Percentiles rank a stretch among this genome's conserved stretches.
Evolutionary conservation across 2,113 vertebrate genomes (phyloP).

Genomic region (Pangasianodon gigas): DNA sequence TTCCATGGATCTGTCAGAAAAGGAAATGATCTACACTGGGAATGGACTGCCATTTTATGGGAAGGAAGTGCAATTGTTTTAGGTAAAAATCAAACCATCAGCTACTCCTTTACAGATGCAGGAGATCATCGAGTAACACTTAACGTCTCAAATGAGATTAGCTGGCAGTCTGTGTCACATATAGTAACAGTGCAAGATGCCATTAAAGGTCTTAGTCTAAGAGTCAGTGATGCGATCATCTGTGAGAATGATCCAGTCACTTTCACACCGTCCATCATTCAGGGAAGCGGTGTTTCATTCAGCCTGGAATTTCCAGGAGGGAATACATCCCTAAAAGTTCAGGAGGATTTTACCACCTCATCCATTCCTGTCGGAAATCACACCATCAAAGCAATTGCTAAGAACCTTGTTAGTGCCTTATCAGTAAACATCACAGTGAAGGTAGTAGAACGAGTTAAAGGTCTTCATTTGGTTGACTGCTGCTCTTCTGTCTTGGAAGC

Average conservation of each 20-base stretch:
- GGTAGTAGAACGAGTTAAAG: slow-evolving; percentile 65
- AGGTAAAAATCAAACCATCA: slow-evolving; percentile 52
- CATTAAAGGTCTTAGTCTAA: slow-evolving; percentile 65
- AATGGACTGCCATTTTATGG: slow-evolving; percentile 61
- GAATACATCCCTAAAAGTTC: slow-evolving; percentile 37
- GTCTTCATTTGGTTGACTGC: slow-evolving; percentile 66
- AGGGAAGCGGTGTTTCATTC: slow-evolving; percentile 70
- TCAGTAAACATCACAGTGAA: slow-evolving; percentile 54
- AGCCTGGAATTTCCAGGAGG: slow-evolving; percentile 60
- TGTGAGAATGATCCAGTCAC: slow-evolving; percentile 62
- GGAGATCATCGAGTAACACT: slow-evolving; percentile 67
- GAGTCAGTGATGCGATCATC: slow-evolving; percentile 52
- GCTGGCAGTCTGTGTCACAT: slow-evolving; percentile 65
- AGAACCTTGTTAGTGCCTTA: slow-evolving; percentile 68
- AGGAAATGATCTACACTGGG: slow-evolving; percentile 70
- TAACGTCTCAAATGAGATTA: slow-evolving; percentile 74
- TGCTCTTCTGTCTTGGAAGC: slow-evolving; percentile 62
- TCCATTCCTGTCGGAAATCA: slow-evolving; percentile 64
- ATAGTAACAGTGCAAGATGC: slow-evolving; percentile 65
- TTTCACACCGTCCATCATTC: slow-evolving; percentile 61
- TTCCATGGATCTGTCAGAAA: slow-evolving; percentile 57
- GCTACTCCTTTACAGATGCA: slow-evolving; percentile 58
- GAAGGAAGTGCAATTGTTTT: slow-evolving; percentile 14
- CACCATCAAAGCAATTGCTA: slow-evolving; percentile 62
- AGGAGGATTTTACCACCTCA: slow-evolving; percentile 55